Percentiles rank a stretch among this genome's conserved stretches.
Conservation (phyloP, 2,113 vertebrate species). For the Melierax canorus region DNA sequence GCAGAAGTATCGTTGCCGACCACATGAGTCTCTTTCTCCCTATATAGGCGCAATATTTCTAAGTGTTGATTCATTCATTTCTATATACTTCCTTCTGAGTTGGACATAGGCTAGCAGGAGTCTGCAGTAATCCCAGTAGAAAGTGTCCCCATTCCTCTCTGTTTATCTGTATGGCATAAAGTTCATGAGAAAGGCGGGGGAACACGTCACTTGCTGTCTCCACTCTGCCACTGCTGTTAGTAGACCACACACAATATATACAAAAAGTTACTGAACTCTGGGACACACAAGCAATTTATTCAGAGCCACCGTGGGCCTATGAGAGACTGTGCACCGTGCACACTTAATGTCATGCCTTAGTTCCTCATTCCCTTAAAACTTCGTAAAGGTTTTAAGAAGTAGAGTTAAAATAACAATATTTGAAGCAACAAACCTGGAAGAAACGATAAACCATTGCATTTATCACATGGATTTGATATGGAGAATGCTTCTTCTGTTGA, state of each 20-base stretch:
- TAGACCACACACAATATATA: not conserved
- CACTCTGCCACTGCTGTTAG: not conserved
- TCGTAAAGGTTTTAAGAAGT: not conserved
- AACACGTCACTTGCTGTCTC: not conserved
- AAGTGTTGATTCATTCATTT: not conserved
- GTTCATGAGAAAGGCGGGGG: not conserved
- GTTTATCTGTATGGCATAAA: not conserved
- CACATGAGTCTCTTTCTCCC: not conserved
- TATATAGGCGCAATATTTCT: not conserved
- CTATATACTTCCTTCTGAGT: not conserved
- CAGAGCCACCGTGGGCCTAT: not conserved
- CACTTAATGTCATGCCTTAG: not conserved
- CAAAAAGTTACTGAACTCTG: not conserved
- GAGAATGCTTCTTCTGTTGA: not conserved
- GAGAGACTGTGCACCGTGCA: not conserved
- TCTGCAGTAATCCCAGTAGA: not conserved
- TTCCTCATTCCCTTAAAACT: not conserved
- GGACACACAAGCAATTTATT: not conserved
- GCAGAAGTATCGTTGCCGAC: not conserved
- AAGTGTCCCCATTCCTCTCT: not conserved
- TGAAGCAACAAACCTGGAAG: not conserved
- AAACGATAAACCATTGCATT: not conserved
- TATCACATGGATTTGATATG: rapidly evolving
- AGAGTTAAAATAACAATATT: not conserved
- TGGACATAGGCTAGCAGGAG: not conserved